phyloP scores from a whole-genome alignment of 2,888 invertebrate species.

The Melinopterus prodromus region DNA sequence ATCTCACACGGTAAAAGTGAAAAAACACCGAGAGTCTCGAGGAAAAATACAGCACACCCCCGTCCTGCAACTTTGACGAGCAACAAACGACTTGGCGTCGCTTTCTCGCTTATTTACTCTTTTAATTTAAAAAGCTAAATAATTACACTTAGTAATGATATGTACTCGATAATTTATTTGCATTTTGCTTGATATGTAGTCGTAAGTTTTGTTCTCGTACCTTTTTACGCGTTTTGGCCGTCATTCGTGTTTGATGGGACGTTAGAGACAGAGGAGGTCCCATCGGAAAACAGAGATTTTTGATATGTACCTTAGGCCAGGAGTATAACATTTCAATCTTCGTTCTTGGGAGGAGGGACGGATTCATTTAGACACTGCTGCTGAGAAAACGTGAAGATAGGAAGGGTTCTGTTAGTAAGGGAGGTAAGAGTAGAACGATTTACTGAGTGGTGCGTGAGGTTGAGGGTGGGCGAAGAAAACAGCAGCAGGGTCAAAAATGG shows the following conservation, averaged over 20 bases:
- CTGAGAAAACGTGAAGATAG: slow-evolving; percentile 41
- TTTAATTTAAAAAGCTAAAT: slow-evolving; percentile 31
- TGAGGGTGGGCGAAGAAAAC: slow-evolving; percentile 73
- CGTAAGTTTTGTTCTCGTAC: slow-evolving; percentile 52
- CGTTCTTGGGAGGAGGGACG: slow-evolving; percentile 46
- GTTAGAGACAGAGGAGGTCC: slow-evolving; percentile 52
- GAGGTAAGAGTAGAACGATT: slow-evolving; percentile 73
- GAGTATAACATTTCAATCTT: slow-evolving; percentile 6
- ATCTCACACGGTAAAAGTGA: slow-evolving; percentile 50
- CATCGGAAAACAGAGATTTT: neutral
- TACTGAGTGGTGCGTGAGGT: slow-evolving; percentile 72
- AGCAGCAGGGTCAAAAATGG: slow-evolving; percentile 63
- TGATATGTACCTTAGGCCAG: slow-evolving; percentile 19
- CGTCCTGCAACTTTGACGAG: too few relatives aligned
- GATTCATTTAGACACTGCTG: slow-evolving; percentile 59
- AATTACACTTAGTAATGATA: slow-evolving; percentile 47
- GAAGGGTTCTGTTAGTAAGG: slow-evolving; percentile 47
- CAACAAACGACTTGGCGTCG: too few relatives aligned
- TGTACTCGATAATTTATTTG: slow-evolving; percentile 47
- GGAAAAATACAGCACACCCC: slow-evolving; percentile 21
- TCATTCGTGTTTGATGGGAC: slow-evolving; percentile 46
- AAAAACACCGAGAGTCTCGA: slow-evolving; percentile 33
- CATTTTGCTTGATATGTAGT: slow-evolving; percentile 57
- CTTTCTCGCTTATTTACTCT: slow-evolving; percentile 21
- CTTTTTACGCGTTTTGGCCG: slow-evolving; percentile 46